Conservation (phyloP, 2,113 vertebrate genomes). For the Ailuropoda melanoleuca region DNA sequence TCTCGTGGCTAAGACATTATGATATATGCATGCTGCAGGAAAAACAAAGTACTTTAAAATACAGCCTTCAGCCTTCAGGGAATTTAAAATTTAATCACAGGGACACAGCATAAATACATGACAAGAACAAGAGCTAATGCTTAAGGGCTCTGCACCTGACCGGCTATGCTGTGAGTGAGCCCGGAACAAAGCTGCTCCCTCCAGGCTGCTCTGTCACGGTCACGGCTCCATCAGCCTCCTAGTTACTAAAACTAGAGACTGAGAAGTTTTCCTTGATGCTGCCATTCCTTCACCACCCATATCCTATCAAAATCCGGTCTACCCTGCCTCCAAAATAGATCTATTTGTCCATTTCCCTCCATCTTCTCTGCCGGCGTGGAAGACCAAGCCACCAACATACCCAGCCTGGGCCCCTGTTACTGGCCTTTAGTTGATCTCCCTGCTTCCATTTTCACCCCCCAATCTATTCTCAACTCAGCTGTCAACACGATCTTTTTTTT, state of each 20-base stretch:
- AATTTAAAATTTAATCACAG: background rate
- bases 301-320: background rate
- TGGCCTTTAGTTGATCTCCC: background rate
- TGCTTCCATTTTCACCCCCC: background rate
- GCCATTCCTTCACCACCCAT: background rate
- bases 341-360: background rate
- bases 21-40: background rate
- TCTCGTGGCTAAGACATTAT: background rate
- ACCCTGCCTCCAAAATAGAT: background rate
- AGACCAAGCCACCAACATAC: background rate
- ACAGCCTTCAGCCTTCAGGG: background rate
- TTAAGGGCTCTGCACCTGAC: background rate
- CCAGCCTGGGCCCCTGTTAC: background rate
- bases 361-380: background rate
- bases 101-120: background rate
- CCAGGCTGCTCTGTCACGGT: background rate
- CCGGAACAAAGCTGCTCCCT: background rate
- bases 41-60: conserved; percentile 5
- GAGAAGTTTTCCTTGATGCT: background rate
- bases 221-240: background rate
- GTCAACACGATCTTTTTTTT: background rate
- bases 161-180: background rate
- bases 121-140: background rate
- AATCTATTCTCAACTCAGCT: background rate
- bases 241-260: background rate